Conservation (phyloP, 2,888 invertebrate genomes). For the Chrysina gloriosa region DNA sequence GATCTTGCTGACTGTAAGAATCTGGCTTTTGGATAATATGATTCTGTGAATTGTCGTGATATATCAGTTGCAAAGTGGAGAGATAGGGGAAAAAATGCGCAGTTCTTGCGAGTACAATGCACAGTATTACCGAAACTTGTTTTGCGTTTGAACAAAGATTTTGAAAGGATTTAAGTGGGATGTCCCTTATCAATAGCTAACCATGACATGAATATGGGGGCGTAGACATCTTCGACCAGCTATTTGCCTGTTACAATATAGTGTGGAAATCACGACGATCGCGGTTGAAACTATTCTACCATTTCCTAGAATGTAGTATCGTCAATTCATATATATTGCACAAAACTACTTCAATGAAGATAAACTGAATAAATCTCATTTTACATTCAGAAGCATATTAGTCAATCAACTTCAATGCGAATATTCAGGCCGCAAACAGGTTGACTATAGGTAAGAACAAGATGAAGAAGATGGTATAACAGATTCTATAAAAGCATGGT, state of each 20-base stretch:
- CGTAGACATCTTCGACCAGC: conserved; percentile 38
- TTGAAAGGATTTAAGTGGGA: no score
- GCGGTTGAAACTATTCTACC: conserved; percentile 50
- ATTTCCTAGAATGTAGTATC: conserved; percentile 52
- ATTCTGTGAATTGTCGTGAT: no score
- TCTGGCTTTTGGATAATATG: no score
- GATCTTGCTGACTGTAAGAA: no score
- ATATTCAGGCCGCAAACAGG: neutral
- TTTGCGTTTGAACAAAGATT: no score
- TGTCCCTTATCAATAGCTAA: no score
- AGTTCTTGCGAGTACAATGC: no score
- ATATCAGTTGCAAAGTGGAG: no score
- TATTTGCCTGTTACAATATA: conserved; percentile 35
- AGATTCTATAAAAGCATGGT: conserved; percentile 21
- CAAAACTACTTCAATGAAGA: neutral
- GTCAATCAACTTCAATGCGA: conserved; percentile 6
- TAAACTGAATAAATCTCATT: conserved; percentile 11
- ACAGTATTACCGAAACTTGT: no score
- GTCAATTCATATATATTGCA: conserved; percentile 50
- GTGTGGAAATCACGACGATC: conserved; percentile 43
- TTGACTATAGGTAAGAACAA: conserved; percentile 18
- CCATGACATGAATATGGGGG: no score
- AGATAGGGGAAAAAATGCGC: no score
- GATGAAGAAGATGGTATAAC: conserved; percentile 15
- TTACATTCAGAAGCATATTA: conserved; percentile 27